phyloP scores from a whole-genome alignment of 2,888 invertebrate species.

The Amblyteles armatorius region DNA sequence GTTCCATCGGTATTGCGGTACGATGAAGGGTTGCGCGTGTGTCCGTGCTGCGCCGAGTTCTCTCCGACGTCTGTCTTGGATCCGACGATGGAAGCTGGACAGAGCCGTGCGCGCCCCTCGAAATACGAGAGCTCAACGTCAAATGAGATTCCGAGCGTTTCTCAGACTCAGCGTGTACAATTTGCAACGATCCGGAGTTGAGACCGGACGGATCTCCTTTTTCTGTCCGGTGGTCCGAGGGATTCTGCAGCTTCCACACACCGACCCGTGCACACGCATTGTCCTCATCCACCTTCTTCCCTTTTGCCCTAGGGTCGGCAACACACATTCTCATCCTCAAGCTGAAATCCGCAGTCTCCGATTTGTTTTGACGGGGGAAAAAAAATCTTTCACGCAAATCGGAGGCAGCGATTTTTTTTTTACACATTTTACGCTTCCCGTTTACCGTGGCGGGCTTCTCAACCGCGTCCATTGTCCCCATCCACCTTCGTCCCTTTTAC shows the following conservation, averaged over 20 bases:
- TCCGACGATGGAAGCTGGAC: constrained; percentile 29
- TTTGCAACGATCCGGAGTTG: constrained; percentile 65
- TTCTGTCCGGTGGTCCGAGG: constrained; percentile 51
- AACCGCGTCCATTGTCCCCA: constrained; percentile 48
- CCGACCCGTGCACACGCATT: constrained; percentile 18
- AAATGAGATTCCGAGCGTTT: constrained; percentile 74
- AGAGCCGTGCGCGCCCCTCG: constrained; percentile 64
- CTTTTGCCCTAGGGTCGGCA: constrained; percentile 28
- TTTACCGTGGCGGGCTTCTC: no score
- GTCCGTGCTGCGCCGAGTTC: background rate
- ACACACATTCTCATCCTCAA: background rate
- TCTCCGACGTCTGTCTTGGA: background rate
- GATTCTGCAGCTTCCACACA: constrained; percentile 51
- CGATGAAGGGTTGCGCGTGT: constrained; percentile 11
- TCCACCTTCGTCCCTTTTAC: constrained; percentile 36
- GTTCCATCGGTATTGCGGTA: constrained; percentile 48
- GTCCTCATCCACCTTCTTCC: constrained; percentile 32
- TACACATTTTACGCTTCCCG: no score
- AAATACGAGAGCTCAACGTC: constrained; percentile 73
- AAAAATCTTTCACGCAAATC: background rate
- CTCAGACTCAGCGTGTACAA: constrained; percentile 67
- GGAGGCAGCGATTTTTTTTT: no score
- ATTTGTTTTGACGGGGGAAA: background rate
- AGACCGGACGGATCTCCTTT: constrained; percentile 42
- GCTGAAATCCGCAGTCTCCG: background rate